Evolutionary conservation across 2,113 vertebrate genomes (phyloP).

Genomic region (Daphoenositta chrysoptera): DNA sequence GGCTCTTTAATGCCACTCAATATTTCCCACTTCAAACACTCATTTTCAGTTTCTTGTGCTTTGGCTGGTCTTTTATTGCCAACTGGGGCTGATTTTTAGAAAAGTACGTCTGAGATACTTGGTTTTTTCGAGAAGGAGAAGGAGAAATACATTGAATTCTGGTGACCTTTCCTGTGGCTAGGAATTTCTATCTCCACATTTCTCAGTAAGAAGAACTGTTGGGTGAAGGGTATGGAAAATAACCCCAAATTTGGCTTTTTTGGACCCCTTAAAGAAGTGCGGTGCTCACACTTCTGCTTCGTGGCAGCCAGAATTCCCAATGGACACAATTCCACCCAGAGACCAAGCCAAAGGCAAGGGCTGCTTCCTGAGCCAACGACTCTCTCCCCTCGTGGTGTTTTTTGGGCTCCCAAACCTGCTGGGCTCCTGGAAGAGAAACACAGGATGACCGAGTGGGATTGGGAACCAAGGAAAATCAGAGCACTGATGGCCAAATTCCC

Average conservation of each 20-base stretch:
- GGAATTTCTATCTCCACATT: background rate
- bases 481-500: background rate
- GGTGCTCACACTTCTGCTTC: accelerated
- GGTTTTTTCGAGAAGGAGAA: background rate
- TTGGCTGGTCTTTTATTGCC: background rate
- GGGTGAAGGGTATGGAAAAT: background rate
- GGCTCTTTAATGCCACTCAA: background rate
- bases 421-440: background rate
- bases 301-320: background rate
- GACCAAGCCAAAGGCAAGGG: background rate
- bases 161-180: background rate
- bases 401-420: background rate
- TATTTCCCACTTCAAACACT: background rate
- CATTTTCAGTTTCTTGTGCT: background rate
- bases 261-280: background rate
- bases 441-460: background rate
- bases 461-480: background rate
- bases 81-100: background rate
- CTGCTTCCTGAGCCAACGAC: background rate
- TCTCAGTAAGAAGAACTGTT: background rate
- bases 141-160: background rate
- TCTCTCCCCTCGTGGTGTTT: accelerated
- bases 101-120: background rate
- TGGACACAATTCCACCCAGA: background rate
- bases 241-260: background rate